Conservation (phyloP, 2,888 invertebrate species). For the Meliscaeva auricollis region DNA sequence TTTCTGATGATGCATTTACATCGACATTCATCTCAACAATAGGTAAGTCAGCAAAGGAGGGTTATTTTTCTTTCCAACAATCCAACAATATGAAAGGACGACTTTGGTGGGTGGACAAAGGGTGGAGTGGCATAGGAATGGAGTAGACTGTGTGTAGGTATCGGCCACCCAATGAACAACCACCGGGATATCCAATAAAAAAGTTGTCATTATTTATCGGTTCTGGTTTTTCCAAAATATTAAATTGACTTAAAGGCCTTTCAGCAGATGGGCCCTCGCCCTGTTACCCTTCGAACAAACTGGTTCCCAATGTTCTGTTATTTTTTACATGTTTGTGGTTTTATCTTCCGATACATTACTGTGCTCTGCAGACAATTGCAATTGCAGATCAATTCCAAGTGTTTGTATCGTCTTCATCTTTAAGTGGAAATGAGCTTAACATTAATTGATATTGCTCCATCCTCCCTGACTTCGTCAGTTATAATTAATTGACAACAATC, state of each 20-base stretch:
- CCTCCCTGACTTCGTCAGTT: neutral
- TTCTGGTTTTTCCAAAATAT: neutral
- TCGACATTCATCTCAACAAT: slow-evolving; percentile 98
- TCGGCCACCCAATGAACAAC: slow-evolving; percentile 54
- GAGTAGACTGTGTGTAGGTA: slow-evolving; percentile 55
- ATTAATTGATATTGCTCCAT: slow-evolving; percentile 26
- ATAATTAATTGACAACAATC: slow-evolving; percentile 42
- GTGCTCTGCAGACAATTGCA: slow-evolving; percentile 37
- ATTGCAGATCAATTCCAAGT: slow-evolving; percentile 38
- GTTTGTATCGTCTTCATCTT: slow-evolving; percentile 27
- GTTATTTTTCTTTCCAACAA: neutral
- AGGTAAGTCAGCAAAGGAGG: slow-evolving; percentile 88
- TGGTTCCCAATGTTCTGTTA: slow-evolving; percentile 45
- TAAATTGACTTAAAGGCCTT: neutral
- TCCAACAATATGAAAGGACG: slow-evolving; percentile 41
- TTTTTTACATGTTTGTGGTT: slow-evolving; percentile 29
- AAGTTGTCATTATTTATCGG: neutral
- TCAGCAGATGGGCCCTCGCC: slow-evolving; percentile 16
- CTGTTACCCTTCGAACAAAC: slow-evolving; percentile 48
- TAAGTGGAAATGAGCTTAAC: slow-evolving; percentile 10
- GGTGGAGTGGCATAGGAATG: slow-evolving; percentile 33
- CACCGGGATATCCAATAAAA: neutral
- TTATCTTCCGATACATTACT: slow-evolving; percentile 12
- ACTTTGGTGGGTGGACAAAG: slow-evolving; percentile 29
- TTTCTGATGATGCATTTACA: slow-evolving; percentile 97